These are phyloP conservation scores for Quadroppia sp. DNA, from an alignment of 2,888 invertebrate species.

Conservation along the genomic window DNA sequence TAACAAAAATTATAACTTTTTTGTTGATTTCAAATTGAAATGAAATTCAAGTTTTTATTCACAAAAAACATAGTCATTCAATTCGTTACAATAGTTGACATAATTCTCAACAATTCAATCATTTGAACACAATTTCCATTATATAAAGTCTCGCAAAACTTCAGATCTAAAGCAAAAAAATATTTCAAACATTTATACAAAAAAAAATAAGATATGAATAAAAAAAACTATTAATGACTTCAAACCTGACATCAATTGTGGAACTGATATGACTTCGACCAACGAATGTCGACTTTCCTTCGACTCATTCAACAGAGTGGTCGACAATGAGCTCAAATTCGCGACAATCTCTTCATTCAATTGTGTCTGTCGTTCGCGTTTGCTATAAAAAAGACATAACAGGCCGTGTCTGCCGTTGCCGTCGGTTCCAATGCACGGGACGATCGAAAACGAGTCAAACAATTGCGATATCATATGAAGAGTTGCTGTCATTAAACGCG, in stretches of 20 bases:
- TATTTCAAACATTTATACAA: not conserved
- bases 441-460: not conserved
- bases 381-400: slow-evolving; percentile 10
- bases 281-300: not conserved
- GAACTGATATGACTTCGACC: slow-evolving; percentile 13
- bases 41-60: not conserved
- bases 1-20: not conserved
- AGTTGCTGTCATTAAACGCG: slow-evolving; percentile 16
- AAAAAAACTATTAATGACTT: not conserved
- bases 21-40: not conserved
- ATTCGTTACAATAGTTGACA: slow-evolving; percentile 13
- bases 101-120: slow-evolving; percentile 17
- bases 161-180: not conserved
- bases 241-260: slow-evolving; percentile 21
- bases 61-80: not conserved
- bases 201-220: not conserved
- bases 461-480: slow-evolving; percentile 16
- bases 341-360: not conserved
- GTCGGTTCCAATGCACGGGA: slow-evolving; percentile 1
- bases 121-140: slow-evolving; percentile 26
- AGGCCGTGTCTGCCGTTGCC: not conserved
- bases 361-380: not conserved
- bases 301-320: not conserved
- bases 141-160: slow-evolving; percentile 13
- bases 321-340: not conserved